A percentile compares a stretch with the other conserved stretches of the same genome.
Conservation (phyloP, 2,113 vertebrate genomes). For the Chloropsis hardwickii region DNA sequence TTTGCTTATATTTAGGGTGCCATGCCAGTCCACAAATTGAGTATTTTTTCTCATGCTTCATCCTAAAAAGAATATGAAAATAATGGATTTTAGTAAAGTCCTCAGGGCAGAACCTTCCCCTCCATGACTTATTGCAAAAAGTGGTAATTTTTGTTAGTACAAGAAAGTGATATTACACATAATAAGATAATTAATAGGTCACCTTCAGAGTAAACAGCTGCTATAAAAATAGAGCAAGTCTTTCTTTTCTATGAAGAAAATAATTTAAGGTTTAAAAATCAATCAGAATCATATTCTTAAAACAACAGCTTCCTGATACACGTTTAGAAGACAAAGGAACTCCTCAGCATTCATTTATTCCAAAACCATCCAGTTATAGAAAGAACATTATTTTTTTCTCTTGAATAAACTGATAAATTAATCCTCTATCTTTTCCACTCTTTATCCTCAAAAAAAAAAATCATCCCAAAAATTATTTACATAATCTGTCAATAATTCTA, state of each 20-base stretch:
- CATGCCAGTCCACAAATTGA: conserved; percentile 88
- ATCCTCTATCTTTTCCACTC: neutral
- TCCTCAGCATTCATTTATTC: neutral
- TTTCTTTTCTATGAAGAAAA: neutral
- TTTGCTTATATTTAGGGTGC: conserved; percentile 81
- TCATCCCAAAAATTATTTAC: neutral
- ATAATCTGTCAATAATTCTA: neutral
- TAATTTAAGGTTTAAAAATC: neutral
- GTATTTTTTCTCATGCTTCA: conserved; percentile 91
- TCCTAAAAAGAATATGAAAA: conserved; percentile 69
- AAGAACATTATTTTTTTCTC: neutral
- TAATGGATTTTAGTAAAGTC: neutral
- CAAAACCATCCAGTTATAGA: neutral
- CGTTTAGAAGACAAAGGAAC: neutral
- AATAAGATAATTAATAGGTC: neutral
- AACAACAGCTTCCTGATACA: neutral
- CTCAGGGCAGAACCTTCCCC: neutral
- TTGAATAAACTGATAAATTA: neutral
- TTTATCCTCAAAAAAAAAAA: neutral
- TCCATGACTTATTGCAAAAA: neutral
- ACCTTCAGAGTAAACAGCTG: neutral
- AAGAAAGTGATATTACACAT: neutral
- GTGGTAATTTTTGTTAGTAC: neutral
- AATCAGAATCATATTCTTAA: neutral
- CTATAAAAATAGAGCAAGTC: neutral